A percentile compares a stretch with the other conserved stretches of the same genome.
Conservation (phyloP, 2,113 vertebrate species). For the Gymnarchus niloticus region DNA sequence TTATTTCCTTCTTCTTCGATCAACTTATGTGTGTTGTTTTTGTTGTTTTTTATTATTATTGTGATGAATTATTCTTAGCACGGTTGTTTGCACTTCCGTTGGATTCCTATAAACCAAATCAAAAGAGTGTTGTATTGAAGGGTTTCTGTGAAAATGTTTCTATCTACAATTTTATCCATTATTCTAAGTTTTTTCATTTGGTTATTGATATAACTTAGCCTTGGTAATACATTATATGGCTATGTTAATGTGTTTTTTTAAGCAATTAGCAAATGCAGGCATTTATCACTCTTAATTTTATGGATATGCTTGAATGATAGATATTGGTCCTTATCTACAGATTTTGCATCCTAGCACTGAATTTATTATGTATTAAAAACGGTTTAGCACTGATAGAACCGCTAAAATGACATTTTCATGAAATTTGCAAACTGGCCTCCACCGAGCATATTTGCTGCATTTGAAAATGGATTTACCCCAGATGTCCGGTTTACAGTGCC, state of each 20-base stretch:
- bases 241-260: not conserved
- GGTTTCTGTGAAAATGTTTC: not conserved
- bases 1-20: not conserved
- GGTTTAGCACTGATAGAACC: not conserved
- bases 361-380: slow-evolving; percentile 1
- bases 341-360: not conserved
- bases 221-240: not conserved
- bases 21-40: not conserved
- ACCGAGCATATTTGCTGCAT: not conserved
- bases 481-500: not conserved
- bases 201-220: not conserved
- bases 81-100: not conserved
- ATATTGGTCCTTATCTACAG: not conserved
- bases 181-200: not conserved
- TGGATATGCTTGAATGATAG: not conserved
- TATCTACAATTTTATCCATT: not conserved
- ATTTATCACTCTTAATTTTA: too few relatives aligned
- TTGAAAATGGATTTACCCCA: not conserved
- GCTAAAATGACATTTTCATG: not conserved
- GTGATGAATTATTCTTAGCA: not conserved
- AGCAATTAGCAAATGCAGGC: not conserved
- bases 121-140: not conserved
- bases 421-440: not conserved
- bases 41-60: not conserved
- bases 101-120: not conserved